Percentiles rank a stretch among this genome's conserved stretches.
phyloP scores from a whole-genome alignment of 2,113 vertebrate species.

The Tonatia bakeri region DNA sequence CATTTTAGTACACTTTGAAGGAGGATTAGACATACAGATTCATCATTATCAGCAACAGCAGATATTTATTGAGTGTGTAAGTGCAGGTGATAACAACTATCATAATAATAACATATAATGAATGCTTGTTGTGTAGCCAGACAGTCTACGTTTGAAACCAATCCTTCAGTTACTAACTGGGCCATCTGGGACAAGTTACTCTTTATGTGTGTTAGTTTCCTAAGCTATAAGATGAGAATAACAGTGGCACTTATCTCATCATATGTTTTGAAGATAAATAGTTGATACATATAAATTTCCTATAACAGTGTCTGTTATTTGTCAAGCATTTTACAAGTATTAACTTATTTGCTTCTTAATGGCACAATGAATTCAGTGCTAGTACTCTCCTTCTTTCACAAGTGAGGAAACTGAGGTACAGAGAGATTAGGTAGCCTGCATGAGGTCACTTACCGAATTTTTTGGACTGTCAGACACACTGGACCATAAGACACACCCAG shows the following conservation, averaged over 20 bases:
- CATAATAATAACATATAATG: background rate
- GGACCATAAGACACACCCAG: no score
- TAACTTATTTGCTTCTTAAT: background rate
- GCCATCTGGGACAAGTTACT: background rate
- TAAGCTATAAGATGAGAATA: background rate
- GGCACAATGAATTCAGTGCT: background rate
- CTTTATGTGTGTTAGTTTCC: slow-evolving; percentile 13
- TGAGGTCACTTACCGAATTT: background rate
- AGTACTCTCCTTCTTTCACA: background rate
- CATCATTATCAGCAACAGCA: background rate
- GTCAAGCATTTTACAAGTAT: background rate
- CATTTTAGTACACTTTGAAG: background rate
- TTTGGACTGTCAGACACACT: no score
- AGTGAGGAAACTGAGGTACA: background rate
- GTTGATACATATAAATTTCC: background rate
- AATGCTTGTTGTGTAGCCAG: background rate
- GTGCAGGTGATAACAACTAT: background rate
- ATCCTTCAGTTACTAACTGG: background rate
- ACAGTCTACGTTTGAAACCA: background rate
- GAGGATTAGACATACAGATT: background rate
- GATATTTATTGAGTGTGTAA: background rate
- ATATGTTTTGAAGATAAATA: background rate
- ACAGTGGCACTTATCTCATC: background rate
- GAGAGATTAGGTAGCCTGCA: background rate
- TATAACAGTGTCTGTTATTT: background rate